A percentile compares a stretch with the other conserved stretches of the same genome.
Evolutionary conservation across 2,113 vertebrate species (phyloP).

Genomic region (Crypturellus undulatus): DNA sequence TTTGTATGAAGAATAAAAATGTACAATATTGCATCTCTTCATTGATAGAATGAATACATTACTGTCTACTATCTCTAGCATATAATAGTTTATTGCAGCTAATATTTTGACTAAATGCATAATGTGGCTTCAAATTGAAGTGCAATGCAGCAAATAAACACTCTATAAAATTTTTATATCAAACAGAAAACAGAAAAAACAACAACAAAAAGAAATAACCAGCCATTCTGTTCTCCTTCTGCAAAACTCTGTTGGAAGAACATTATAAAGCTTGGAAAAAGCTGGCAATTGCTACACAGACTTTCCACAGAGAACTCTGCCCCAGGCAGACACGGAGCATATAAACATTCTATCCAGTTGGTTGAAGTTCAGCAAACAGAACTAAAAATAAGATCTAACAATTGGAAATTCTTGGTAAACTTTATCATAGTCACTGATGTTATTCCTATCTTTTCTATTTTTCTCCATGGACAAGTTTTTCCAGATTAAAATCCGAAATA

Average conservation of each 20-base stretch:
- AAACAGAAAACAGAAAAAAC: neutral
- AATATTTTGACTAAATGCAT: neutral
- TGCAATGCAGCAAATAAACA: too few species aligned
- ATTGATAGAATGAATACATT: neutral
- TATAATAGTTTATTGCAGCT: neutral
- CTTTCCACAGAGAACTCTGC: neutral
- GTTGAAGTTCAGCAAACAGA: neutral
- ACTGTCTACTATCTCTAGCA: neutral
- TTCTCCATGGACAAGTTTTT: neutral
- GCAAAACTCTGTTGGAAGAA: neutral
- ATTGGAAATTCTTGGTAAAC: neutral
- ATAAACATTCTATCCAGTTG: neutral
- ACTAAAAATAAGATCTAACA: neutral
- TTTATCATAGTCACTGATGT: neutral
- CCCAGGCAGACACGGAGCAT: neutral
- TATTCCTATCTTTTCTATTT: neutral
- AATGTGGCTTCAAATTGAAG: neutral
- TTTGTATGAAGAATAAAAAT: neutral
- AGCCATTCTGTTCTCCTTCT: neutral
- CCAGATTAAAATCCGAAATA: neutral
- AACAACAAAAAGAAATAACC: neutral
- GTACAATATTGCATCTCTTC: neutral
- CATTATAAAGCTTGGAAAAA: neutral
- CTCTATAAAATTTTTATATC: neutral
- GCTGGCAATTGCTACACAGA: neutral